Evolutionary conservation across 2,797 vertebrate genomes (phyloP).

Genomic region (Cirrhinus molitorella): DNA sequence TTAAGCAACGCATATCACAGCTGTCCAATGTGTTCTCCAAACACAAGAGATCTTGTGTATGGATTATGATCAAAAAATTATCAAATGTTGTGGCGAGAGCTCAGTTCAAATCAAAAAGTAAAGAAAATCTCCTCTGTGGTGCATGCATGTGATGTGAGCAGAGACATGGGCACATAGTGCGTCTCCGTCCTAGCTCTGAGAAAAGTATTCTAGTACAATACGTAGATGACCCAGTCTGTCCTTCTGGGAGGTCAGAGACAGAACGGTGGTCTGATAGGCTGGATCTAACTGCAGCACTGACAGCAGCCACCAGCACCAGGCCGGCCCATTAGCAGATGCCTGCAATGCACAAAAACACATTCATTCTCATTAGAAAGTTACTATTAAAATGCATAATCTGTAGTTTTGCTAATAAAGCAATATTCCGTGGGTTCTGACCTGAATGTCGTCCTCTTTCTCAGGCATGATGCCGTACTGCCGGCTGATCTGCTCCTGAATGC

Average conservation of each 20-base stretch:
- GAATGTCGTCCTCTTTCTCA: conserved; percentile 76
- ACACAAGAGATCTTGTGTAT: conserved; percentile 11
- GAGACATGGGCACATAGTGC: background rate
- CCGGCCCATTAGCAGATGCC: conserved; percentile 84
- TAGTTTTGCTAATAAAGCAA: background rate
- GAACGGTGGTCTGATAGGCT: conserved; percentile 84
- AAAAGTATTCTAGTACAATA: conserved; percentile 83
- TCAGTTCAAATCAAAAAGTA: conserved; percentile 2
- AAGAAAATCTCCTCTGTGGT: background rate
- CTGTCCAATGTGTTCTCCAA: background rate
- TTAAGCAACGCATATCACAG: background rate
- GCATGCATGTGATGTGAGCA: conserved; percentile 20
- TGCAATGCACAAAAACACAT: conserved; percentile 63
- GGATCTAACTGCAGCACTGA: conserved; percentile 89
- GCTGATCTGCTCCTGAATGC: conserved; percentile 79
- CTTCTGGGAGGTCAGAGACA: conserved; percentile 86
- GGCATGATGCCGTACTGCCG: conserved; percentile 85
- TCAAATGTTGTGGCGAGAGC: background rate
- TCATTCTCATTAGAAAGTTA: background rate
- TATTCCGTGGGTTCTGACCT: conserved; percentile 44
- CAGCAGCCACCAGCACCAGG: conserved; percentile 94
- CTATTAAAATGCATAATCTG: background rate
- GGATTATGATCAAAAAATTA: conserved; percentile 1
- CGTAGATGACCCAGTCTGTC: conserved; percentile 86
- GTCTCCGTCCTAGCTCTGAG: conserved; percentile 76